Evolutionary conservation across 2,797 vertebrate genomes (phyloP).

Genomic region (Columba guinea): DNA sequence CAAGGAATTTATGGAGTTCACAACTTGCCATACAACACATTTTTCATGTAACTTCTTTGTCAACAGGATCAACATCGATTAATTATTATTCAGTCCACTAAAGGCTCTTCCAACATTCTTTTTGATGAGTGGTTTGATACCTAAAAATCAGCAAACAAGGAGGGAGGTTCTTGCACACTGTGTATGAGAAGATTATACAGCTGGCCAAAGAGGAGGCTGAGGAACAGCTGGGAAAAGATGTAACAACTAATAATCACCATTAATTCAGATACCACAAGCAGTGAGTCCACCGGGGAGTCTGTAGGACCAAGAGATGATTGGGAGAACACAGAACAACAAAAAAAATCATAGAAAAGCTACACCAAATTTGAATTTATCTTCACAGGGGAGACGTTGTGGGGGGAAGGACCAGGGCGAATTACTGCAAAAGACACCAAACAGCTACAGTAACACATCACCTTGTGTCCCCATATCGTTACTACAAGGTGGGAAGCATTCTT

Average conservation of each 20-base stretch:
- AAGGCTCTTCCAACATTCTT: neutral
- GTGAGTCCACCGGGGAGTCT: neutral
- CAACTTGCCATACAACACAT: neutral
- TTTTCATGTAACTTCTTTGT: neutral
- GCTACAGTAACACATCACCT: neutral
- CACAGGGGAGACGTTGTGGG: neutral
- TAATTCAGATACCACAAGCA: neutral
- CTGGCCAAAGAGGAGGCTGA: neutral
- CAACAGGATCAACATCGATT: neutral
- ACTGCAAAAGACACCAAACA: neutral
- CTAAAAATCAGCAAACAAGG: neutral
- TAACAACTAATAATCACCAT: neutral
- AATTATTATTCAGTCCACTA: neutral
- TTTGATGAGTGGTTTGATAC: neutral
- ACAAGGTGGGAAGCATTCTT: neutral
- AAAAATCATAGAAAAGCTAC: neutral
- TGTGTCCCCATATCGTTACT: rapidly evolving
- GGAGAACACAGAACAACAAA: neutral
- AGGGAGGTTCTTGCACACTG: neutral
- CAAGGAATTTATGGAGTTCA: neutral
- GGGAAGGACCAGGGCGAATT: neutral
- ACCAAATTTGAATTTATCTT: neutral
- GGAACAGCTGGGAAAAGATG: neutral
- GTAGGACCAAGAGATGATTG: neutral
- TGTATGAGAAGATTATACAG: neutral